phyloP scores from a whole-genome alignment of 2,113 vertebrate genomes.

The Dicentrarchus labrax region DNA sequence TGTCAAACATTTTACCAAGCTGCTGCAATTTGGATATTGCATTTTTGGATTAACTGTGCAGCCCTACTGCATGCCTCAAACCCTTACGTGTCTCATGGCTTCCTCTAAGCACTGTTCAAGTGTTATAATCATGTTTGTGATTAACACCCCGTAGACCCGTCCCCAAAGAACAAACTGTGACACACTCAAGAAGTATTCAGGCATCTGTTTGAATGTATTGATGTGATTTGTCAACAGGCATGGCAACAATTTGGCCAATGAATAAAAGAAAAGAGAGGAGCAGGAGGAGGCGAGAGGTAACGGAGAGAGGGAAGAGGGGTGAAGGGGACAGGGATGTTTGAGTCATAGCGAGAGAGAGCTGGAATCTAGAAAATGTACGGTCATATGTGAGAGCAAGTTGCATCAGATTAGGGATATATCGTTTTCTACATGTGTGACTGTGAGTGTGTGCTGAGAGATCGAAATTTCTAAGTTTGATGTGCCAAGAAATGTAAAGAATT shows the following conservation, averaged over 20 bases:
- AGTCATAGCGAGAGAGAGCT: constrained; percentile 25
- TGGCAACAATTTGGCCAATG: constrained; percentile 45
- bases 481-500: background rate
- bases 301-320: background rate
- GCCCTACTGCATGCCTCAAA: background rate
- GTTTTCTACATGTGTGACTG: background rate
- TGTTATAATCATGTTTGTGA: constrained; percentile 27
- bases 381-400: constrained; percentile 26
- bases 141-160: background rate
- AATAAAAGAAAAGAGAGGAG: constrained; percentile 9
- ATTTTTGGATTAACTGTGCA: too few species aligned
- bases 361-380: constrained; percentile 60
- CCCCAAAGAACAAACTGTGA: constrained; percentile 33
- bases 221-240: constrained; percentile 40
- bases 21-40: too few species aligned
- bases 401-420: constrained; percentile 18
- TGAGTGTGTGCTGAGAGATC: background rate
- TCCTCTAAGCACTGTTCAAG: background rate
- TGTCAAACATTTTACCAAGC: too few species aligned
- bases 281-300: background rate
- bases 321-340: constrained; percentile 29
- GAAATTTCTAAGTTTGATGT: background rate
- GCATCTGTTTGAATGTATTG: constrained; percentile 32
- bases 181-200: constrained; percentile 39
- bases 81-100: background rate